A percentile compares a stretch with the other conserved stretches of the same genome.
Evolutionary conservation across 2,888 invertebrate species (phyloP).

Genomic region (Ennomos fuscantarius): DNA sequence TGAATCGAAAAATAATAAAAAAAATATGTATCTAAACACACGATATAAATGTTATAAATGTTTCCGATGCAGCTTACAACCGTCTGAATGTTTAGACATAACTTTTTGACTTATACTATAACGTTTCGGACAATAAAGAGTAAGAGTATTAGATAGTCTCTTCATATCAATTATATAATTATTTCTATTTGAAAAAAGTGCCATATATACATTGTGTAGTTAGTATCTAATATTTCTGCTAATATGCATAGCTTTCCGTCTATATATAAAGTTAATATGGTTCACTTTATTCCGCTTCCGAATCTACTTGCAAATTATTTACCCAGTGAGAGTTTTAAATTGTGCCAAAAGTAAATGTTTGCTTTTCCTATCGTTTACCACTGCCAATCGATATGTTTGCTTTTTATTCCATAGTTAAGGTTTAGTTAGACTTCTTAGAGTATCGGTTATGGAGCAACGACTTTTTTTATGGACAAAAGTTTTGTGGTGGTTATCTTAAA

Average conservation of each 20-base stretch:
- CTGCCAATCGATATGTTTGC: conserved; percentile 22
- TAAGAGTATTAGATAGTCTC: conserved; percentile 22
- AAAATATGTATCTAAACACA: not conserved
- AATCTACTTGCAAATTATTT: conserved; percentile 26
- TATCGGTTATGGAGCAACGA: conserved; percentile 9
- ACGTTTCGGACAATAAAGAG: conserved; percentile 28
- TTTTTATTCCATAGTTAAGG: conserved; percentile 11
- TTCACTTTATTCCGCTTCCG: not conserved
- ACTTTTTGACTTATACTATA: conserved; percentile 13
- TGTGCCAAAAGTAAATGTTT: conserved; percentile 52
- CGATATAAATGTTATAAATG: conserved; percentile 2
- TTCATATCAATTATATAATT: conserved; percentile 24
- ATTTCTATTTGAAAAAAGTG: conserved; percentile 35
- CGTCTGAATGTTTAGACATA: conserved; percentile 23
- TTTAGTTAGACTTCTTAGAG: not conserved
- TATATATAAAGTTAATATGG: not conserved
- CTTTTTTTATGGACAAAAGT: conserved; percentile 4
- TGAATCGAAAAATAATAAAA: conserved; percentile 3
- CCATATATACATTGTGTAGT: conserved; percentile 59
- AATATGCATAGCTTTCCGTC: conserved; percentile 33
- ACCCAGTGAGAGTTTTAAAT: conserved; percentile 29
- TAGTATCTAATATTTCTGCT: conserved; percentile 58
- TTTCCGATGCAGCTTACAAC: conserved; percentile 3
- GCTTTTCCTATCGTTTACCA: conserved; percentile 31
- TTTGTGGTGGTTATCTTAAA: conserved; percentile 7